These are phyloP conservation scores for Drosophila repletoides DNA, from an alignment of 1,140 invertebrate species.

Conservation along the genomic window DNA sequence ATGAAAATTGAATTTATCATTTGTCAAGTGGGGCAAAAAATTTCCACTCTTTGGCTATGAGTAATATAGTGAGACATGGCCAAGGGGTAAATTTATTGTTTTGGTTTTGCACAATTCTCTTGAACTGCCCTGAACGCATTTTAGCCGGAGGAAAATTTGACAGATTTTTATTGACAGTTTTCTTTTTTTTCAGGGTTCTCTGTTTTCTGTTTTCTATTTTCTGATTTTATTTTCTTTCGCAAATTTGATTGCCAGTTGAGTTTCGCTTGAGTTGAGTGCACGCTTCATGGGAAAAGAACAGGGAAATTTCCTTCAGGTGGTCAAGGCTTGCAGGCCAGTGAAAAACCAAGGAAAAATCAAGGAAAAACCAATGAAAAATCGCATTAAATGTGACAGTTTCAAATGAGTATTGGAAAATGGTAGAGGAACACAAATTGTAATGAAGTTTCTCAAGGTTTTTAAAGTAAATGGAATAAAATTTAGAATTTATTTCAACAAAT, in stretches of 20 bases:
- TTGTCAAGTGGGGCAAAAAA: slow-evolving; percentile 41
- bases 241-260: slow-evolving; percentile 18
- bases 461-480: too few species aligned
- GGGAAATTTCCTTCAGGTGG: slow-evolving; percentile 22
- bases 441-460: not conserved
- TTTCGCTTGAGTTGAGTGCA: slow-evolving; percentile 63
- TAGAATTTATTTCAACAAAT: too few species aligned
- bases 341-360: slow-evolving; percentile 32
- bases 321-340: slow-evolving; percentile 33
- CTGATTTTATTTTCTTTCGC: not conserved
- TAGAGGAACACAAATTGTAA: not conserved
- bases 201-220: not conserved
- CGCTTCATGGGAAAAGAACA: slow-evolving; percentile 49
- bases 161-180: slow-evolving; percentile 55
- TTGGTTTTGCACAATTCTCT: slow-evolving; percentile 5
- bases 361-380: too few species aligned
- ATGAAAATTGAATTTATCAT: slow-evolving; percentile 19
- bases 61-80: slow-evolving; percentile 30
- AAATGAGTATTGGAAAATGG: not conserved
- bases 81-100: not conserved
- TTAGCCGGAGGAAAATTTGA: slow-evolving; percentile 16
- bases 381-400: slow-evolving; percentile 16
- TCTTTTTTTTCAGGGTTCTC: slow-evolving; percentile 6
- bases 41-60: slow-evolving; percentile 43
- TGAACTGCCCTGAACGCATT: slow-evolving; percentile 18